Percentiles rank a stretch among this genome's conserved stretches.
Conservation (phyloP, 2,113 vertebrate species). For the Sciurus niger region DNA sequence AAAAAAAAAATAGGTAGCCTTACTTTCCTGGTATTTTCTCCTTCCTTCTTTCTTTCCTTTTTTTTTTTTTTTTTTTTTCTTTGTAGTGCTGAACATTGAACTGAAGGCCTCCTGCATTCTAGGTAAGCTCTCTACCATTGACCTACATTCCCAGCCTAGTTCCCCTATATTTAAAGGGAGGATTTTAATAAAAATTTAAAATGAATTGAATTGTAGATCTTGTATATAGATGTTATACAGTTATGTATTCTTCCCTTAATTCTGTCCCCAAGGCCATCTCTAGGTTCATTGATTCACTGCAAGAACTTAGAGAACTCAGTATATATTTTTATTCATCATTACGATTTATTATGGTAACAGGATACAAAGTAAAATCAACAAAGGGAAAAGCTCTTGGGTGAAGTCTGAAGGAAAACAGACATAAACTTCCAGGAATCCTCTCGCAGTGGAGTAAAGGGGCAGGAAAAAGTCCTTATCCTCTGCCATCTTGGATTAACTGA, state of each 20-base stretch:
- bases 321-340: background rate
- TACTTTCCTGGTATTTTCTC: background rate
- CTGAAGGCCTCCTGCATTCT: background rate
- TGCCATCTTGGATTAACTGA: background rate
- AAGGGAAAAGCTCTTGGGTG: background rate
- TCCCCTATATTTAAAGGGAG: slow-evolving; percentile 18
- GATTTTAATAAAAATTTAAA: slow-evolving; percentile 31
- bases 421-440: background rate
- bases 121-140: background rate
- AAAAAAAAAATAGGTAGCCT: background rate
- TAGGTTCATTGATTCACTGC: background rate
- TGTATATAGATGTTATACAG: background rate
- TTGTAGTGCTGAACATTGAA: background rate
- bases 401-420: slow-evolving; percentile 3
- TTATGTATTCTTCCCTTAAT: background rate
- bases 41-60: background rate
- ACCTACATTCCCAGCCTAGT: background rate
- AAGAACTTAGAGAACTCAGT: background rate
- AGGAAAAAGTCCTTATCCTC: background rate
- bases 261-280: background rate
- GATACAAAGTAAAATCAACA: slow-evolving; percentile 8
- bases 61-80: background rate
- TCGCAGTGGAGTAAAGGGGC: background rate
- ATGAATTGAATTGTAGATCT: slow-evolving; percentile 36
- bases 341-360: slow-evolving; percentile 30